A percentile compares a stretch with the other conserved stretches of the same genome.
Conservation (phyloP, 2,888 invertebrate species). For the Chloromyia formosa region DNA sequence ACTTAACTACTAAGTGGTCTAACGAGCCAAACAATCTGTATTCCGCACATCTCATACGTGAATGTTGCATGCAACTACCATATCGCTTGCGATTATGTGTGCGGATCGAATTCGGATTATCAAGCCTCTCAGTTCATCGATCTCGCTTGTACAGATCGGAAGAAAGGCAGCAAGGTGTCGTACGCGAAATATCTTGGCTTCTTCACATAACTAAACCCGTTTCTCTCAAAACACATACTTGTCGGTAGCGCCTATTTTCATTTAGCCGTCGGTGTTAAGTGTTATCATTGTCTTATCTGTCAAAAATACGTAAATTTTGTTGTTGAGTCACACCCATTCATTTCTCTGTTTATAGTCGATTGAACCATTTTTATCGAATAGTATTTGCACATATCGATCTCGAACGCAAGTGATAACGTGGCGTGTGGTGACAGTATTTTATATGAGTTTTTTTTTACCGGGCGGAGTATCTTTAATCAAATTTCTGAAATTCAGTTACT, state of each 20-base stretch:
- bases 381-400: background rate
- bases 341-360: background rate
- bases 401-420: slow-evolving; percentile 13
- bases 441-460: too few relatives aligned
- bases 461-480: too few relatives aligned
- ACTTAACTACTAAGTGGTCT: too few relatives aligned
- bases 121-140: slow-evolving; percentile 61
- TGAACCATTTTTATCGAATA: slow-evolving; percentile 5
- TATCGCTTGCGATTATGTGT: slow-evolving; percentile 17
- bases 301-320: background rate
- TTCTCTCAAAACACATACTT: background rate
- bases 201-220: background rate
- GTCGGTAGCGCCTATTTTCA: background rate
- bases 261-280: background rate
- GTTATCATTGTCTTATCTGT: background rate
- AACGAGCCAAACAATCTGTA: too few relatives aligned
- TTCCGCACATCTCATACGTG: too few relatives aligned
- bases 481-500: too few relatives aligned
- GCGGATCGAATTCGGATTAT: slow-evolving; percentile 24
- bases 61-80: too few relatives aligned
- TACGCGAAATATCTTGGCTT: slow-evolving; percentile 13
- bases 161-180: slow-evolving; percentile 47
- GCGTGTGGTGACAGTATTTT: slow-evolving; percentile 10
- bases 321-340: background rate
- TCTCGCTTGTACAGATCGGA: slow-evolving; percentile 61